Base-by-base conservation (phyloP, 1,140 invertebrate species). In the Protaetia brevitarsis region DNA sequence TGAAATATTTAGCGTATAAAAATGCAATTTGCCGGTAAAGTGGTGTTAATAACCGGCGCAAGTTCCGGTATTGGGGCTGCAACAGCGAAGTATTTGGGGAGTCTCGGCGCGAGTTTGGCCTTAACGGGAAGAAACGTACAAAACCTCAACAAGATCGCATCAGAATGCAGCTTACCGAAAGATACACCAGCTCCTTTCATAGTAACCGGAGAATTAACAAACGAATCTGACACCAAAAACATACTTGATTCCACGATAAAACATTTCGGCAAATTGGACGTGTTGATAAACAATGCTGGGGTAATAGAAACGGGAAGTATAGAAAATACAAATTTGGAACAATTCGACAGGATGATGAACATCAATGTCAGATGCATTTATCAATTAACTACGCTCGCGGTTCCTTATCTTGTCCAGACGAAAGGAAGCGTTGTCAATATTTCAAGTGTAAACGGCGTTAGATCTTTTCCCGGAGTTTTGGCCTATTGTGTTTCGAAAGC, bases 341-440 rank as follows among this genome's bases (percentile, higher is more conserved):
- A 94, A 71, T 96, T 89, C 78, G 94, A 97, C 70, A 82, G 87
- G 59, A 73, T 94, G 0, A 93, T 96, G 82, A 90, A 92, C 73
- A 84, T 89, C 8, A 97, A 97, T 79, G 89, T 96, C 1, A 85
- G 91, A 41, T 86, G 92, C 5, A 78, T 95, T 10, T 96, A 93
- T 76, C 87, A 95, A 62, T 74, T 97, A 63, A 95, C 91, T 0
- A 89, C 89, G 85, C 73, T 96, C 51, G 89, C 91, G 29, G 88
- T 92, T 0, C 94, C 95, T 1, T 84, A 95, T 78, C 79, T 98
- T 8, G 80, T 93, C 3, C 84, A 89, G 78, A 87, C 88, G 0
- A 91, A 94, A 79, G 94, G 93, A 23, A 91, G 87, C 68, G 89
- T 96, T 71, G 91, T 97, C 0, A 97, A 96, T 78, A 89, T 97